These are phyloP conservation scores for Eunapius fragilis DNA, from an alignment of 37 sponge, comb jelly and placozoan species.

Conservation along the genomic window DNA sequence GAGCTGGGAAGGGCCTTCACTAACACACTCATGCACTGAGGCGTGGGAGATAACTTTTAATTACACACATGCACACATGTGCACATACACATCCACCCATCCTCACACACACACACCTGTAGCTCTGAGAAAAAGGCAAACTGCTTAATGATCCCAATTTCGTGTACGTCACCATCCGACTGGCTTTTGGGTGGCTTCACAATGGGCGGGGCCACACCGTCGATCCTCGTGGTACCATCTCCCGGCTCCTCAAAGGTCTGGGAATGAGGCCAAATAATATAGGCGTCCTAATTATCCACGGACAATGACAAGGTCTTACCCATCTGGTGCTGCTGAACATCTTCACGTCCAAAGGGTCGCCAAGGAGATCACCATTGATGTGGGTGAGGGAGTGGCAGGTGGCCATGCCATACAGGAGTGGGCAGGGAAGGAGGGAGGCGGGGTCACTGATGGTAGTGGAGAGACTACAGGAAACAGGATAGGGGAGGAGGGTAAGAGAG, in stretches of 20 bases:
- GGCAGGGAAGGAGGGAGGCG: constrained; percentile 5
- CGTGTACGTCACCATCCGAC: background rate
- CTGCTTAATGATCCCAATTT: constrained; percentile 73
- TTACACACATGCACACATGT: background rate
- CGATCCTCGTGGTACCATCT: constrained; percentile 44
- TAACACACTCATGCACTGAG: constrained; percentile 82
- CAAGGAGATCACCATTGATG: constrained; percentile 69
- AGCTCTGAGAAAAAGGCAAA: constrained; percentile 87
- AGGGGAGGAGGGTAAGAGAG: background rate
- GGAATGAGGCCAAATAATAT: background rate
- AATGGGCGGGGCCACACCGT: constrained; percentile 41
- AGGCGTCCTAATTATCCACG: no score
- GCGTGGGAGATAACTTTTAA: no score
- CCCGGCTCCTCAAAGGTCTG: constrained; percentile 47
- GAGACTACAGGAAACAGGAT: constrained; percentile 12
- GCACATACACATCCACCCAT: background rate
- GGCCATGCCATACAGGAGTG: constrained; percentile 74
- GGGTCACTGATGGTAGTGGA: constrained; percentile 16
- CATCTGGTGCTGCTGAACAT: constrained; percentile 88
- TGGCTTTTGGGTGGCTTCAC: constrained; percentile 34
- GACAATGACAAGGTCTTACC: constrained; percentile 25
- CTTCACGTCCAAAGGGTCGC: constrained; percentile 91
- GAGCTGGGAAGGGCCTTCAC: constrained; percentile 41
- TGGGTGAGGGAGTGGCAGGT: constrained; percentile 83
- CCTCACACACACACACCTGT: constrained; percentile 30